phyloP scores from a whole-genome alignment of 1,140 invertebrate species.

The Drosophila oshimai region DNA sequence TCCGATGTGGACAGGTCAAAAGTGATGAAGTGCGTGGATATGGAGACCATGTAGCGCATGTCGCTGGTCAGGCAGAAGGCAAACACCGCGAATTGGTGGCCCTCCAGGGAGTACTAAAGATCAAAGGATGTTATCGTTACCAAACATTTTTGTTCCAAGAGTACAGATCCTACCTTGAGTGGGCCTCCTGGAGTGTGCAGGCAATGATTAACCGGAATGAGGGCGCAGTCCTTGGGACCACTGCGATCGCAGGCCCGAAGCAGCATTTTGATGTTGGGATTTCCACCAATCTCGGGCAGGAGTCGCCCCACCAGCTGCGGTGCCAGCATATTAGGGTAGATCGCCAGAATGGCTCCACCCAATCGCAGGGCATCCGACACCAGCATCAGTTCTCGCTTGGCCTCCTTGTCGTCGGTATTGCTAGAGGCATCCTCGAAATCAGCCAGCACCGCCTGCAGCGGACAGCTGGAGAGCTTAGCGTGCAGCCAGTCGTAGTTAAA shows the following conservation, averaged over 20 bases:
- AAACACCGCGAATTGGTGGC: conserved; percentile 98
- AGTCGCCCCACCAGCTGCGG: conserved; percentile 96
- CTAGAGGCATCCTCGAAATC: conserved; percentile 97
- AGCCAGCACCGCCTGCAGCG: conserved; percentile 95
- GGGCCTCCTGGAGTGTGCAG: conserved; percentile 98
- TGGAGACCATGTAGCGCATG: conserved; percentile 96
- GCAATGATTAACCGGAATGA: conserved; percentile 97
- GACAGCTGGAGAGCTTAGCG: conserved; percentile 97
- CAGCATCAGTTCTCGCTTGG: conserved; percentile 94
- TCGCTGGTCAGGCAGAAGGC: conserved; percentile 96
- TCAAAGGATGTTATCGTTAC: background rate
- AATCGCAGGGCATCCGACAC: conserved; percentile 97
- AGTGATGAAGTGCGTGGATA: conserved; percentile 98
- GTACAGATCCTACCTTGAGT: conserved; percentile 88
- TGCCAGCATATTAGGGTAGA: conserved; percentile 97
- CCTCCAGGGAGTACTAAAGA: conserved; percentile 95
- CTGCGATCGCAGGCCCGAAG: conserved; percentile 94
- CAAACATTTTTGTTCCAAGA: too few relatives aligned
- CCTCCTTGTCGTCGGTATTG: conserved; percentile 92
- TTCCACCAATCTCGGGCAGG: conserved; percentile 92
- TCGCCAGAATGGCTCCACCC: conserved; percentile 93
- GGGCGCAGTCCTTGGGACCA: conserved; percentile 93
- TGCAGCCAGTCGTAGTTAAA: conserved; percentile 99
- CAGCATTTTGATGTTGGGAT: conserved; percentile 92
- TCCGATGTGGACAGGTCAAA: conserved; percentile 98